phyloP scores from a whole-genome alignment of 1,140 invertebrate genomes.

The Drosophila pachea region DNA sequence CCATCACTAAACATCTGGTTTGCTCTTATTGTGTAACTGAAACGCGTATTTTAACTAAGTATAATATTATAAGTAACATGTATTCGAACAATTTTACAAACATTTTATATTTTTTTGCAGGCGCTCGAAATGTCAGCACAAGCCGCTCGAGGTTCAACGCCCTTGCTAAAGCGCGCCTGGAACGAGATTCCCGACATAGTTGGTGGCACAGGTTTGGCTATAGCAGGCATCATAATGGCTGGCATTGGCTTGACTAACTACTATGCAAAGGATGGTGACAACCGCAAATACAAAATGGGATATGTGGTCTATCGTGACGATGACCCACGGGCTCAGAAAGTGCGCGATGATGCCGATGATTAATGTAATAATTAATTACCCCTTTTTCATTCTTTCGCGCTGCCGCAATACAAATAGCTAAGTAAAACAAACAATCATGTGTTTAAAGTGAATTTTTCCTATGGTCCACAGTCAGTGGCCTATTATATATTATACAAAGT shows the following conservation, averaged over 20 bases:
- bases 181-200: slow-evolving; percentile 85
- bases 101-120: slow-evolving; percentile 12
- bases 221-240: slow-evolving; percentile 80
- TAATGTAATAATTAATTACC: slow-evolving; percentile 37
- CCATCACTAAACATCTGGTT: slow-evolving; percentile 42
- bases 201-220: slow-evolving; percentile 79
- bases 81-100: not conserved
- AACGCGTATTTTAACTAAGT: slow-evolving; percentile 53
- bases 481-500: slow-evolving; percentile 16
- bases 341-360: slow-evolving; percentile 78
- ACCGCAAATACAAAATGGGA: slow-evolving; percentile 81
- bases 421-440: slow-evolving; percentile 53
- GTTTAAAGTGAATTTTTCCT: not conserved
- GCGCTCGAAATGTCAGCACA: slow-evolving; percentile 62
- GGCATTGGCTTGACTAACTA: slow-evolving; percentile 81
- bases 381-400: slow-evolving; percentile 12
- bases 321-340: slow-evolving; percentile 81
- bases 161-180: slow-evolving; percentile 81
- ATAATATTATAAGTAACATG: slow-evolving; percentile 2
- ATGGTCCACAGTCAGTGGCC: not conserved
- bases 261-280: slow-evolving; percentile 82
- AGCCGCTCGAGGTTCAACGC: slow-evolving; percentile 59
- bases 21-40: slow-evolving; percentile 56
- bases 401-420: slow-evolving; percentile 48
- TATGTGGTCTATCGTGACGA: slow-evolving; percentile 83